phyloP scores from a whole-genome alignment of 2,113 vertebrate species.

The Corythoichthys intestinalis region DNA sequence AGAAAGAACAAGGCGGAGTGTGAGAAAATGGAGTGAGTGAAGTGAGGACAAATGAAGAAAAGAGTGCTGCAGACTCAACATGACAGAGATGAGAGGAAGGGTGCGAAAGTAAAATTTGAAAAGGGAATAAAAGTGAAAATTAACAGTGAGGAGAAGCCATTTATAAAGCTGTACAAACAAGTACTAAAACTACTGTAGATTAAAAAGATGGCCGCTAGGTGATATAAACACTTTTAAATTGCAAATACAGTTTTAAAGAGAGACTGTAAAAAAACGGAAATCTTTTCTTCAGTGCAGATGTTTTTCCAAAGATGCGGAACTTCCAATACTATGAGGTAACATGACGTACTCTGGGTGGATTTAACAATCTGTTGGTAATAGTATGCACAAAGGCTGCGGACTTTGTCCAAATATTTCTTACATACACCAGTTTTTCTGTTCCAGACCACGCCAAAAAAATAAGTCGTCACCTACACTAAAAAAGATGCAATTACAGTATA shows the following conservation, averaged over 20 bases:
- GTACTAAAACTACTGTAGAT: neutral
- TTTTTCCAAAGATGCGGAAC: neutral
- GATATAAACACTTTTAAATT: neutral
- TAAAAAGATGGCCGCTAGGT: neutral
- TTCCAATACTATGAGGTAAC: conserved; percentile 1
- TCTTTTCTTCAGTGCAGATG: neutral
- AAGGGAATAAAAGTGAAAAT: neutral
- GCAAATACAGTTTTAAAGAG: neutral
- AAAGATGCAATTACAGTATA: no score
- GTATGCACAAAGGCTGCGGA: neutral
- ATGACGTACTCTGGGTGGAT: conserved; percentile 2
- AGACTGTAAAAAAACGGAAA: neutral
- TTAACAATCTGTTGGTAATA: neutral
- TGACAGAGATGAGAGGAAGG: conserved; percentile 27
- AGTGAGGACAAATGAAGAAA: conserved; percentile 44
- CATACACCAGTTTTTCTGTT: neutral
- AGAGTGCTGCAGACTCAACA: conserved; percentile 16
- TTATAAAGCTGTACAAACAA: neutral
- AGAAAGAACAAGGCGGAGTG: conserved; percentile 17
- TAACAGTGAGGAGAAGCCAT: neutral
- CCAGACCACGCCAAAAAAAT: neutral
- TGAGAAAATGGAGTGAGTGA: conserved; percentile 24
- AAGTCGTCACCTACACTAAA: no score
- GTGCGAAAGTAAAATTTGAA: conserved; percentile 25
- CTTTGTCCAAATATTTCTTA: neutral